Percentiles rank a stretch among this genome's conserved stretches.
Conservation (phyloP, 23 tunicate genomes). For the Halocynthia aurantium region DNA sequence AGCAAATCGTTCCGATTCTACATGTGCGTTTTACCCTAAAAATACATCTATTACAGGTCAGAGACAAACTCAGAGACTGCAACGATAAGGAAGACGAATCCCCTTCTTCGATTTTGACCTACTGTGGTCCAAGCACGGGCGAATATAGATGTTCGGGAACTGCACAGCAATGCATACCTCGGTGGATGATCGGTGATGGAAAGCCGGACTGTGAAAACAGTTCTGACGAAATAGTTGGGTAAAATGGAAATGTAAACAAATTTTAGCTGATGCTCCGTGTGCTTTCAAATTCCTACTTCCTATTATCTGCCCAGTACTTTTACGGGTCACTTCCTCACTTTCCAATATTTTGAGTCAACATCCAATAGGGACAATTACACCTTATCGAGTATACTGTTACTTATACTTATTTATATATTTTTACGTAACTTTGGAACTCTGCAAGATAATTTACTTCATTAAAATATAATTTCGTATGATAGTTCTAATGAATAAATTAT, state of each 20-base stretch:
- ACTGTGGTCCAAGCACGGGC: conserved; percentile 11
- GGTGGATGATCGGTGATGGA: conserved; percentile 31
- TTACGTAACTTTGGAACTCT: too few species aligned
- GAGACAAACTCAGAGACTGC: conserved; percentile 16
- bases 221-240: conserved; percentile 21
- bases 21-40: background rate
- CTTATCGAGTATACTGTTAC: too few species aligned
- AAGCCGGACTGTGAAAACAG: conserved; percentile 13
- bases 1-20: too few species aligned
- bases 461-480: too few species aligned
- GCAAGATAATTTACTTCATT: too few species aligned
- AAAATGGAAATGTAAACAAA: background rate
- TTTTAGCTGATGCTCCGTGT: conserved; percentile 1
- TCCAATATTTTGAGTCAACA: too few species aligned
- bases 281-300: background rate
- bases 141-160: conserved; percentile 38
- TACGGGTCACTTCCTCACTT: too few species aligned
- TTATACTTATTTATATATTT: too few species aligned
- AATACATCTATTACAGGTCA: conserved; percentile 20
- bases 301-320: too few species aligned
- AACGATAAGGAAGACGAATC: conserved; percentile 34
- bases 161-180: conserved; percentile 24
- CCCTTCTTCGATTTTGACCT: background rate
- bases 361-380: too few species aligned
- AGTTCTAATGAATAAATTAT: too few species aligned